Evolutionary conservation across 2,797 vertebrate species (phyloP).

Genomic region (Mormyrus hasselquistii): DNA sequence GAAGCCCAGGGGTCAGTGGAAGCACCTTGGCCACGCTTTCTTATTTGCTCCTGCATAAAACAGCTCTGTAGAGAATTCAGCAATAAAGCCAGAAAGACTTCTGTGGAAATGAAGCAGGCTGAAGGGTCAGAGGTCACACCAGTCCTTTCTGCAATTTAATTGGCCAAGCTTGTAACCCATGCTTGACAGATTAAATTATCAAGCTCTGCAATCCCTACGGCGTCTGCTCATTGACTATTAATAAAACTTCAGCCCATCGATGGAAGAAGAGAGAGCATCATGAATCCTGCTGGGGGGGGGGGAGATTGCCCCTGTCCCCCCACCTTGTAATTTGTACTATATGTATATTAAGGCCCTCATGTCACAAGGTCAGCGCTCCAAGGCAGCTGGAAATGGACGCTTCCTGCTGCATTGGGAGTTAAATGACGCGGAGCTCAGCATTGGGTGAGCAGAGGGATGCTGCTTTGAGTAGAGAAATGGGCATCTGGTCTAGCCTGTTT

Average conservation of each 20-base stretch:
- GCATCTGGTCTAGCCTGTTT: not conserved
- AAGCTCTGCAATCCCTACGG: constrained; percentile 51
- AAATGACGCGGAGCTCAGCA: not conserved
- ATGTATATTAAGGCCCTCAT: constrained; percentile 18
- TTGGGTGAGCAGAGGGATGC: no score
- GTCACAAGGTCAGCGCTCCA: not conserved
- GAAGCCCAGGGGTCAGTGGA: not conserved
- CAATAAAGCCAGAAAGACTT: not conserved
- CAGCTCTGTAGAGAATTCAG: not conserved
- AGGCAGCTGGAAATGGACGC: not conserved
- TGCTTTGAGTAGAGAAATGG: not conserved
- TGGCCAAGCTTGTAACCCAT: constrained; percentile 55
- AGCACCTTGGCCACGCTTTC: not conserved
- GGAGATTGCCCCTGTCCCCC: not conserved
- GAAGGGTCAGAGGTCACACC: not conserved
- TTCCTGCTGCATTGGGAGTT: not conserved
- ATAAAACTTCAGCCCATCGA: constrained; percentile 46
- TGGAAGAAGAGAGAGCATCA: not conserved
- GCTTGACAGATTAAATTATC: constrained; percentile 68
- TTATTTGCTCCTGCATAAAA: not conserved
- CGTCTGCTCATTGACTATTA: constrained; percentile 61
- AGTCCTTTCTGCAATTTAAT: constrained; percentile 59
- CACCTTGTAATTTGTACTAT: constrained; percentile 27
- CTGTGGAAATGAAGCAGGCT: not conserved
- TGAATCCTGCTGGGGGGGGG: not conserved